These are phyloP conservation scores for Centropristis striata DNA, from an alignment of 2,113 vertebrate species.

Conservation along the genomic window DNA sequence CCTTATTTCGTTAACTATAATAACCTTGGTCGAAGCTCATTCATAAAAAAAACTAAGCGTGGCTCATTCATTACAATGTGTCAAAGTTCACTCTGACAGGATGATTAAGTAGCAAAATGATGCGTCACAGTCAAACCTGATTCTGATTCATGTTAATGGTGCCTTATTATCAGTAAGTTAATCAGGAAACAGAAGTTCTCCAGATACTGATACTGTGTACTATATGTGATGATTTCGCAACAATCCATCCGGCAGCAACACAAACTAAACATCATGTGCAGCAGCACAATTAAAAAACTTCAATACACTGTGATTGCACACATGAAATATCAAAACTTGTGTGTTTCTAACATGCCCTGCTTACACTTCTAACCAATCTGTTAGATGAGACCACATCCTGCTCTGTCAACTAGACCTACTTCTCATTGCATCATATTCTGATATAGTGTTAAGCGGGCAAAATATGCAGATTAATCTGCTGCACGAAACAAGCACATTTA, in stretches of 20 bases:
- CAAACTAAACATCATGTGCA: background rate
- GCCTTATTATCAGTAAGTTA: background rate
- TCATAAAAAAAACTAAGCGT: background rate
- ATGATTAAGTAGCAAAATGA: background rate
- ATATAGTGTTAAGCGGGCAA: background rate
- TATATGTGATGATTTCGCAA: background rate
- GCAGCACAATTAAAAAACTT: too few relatives aligned
- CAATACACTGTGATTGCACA: background rate
- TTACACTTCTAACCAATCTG: background rate
- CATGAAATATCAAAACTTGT: background rate
- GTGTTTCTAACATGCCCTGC: background rate
- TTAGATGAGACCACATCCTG: constrained; percentile 60
- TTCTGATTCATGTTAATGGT: background rate
- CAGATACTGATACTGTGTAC: constrained; percentile 8
- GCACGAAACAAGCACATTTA: background rate
- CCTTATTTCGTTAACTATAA: too few relatives aligned
- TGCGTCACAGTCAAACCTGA: background rate
- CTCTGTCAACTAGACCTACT: background rate
- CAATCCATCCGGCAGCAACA: background rate
- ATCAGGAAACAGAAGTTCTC: background rate
- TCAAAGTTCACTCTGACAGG: background rate
- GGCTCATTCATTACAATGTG: background rate
- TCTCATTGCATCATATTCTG: background rate
- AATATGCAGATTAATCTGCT: background rate
- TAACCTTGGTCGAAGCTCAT: too few relatives aligned